Base-by-base conservation (phyloP, 2,113 vertebrate species). In the Circaetus cinerascens region DNA sequence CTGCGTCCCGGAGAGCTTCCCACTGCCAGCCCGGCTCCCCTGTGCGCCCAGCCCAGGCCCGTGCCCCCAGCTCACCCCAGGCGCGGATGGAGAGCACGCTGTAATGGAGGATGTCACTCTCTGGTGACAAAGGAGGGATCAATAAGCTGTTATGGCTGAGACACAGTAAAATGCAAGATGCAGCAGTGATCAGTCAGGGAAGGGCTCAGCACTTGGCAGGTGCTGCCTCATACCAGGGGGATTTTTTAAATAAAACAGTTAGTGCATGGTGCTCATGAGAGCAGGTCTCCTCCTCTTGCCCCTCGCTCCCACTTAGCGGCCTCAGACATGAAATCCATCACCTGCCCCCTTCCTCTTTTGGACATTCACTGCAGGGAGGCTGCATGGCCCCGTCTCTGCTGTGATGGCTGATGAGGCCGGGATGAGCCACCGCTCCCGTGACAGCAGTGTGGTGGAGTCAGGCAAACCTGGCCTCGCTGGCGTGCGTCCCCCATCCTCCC, bases 341-440 rank as follows among this genome's bases (percentile, higher is more conserved):
- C 43, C 38, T 69, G 30, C 15, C 36, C 30, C 22, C 2, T 15
- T 43, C 30, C 30, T 76, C 12, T 13, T 21, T 23, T 34, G 55
- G 23, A 1, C 11, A 5, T 13, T 29, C 11, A 2, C 18, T 50
- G 87, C 69, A 15, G 43, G 15, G 38, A 22, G 41, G 68, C 83
- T 41, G 53, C 1, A 0, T 40, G 68, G 34, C 25, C 17, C 34
- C 0, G 0, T 18, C 40, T 7, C 41, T 25, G 57, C 62, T 41
- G 17, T 1, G 5, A 15, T 7, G 53, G 46, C n/a, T 60, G 56
- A 14, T 0, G 46, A 22, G 73, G 21, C 38, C 1, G 5, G 59
- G 38, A 22, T 0, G 4, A 75, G 67, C 43, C 29, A 7, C 19
- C 0, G 3, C 43, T 48, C 50, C 62, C 0, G 1, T 26, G 69